phyloP scores from a whole-genome alignment of 1,140 invertebrate genomes.

The Drosophila subobscura region DNA sequence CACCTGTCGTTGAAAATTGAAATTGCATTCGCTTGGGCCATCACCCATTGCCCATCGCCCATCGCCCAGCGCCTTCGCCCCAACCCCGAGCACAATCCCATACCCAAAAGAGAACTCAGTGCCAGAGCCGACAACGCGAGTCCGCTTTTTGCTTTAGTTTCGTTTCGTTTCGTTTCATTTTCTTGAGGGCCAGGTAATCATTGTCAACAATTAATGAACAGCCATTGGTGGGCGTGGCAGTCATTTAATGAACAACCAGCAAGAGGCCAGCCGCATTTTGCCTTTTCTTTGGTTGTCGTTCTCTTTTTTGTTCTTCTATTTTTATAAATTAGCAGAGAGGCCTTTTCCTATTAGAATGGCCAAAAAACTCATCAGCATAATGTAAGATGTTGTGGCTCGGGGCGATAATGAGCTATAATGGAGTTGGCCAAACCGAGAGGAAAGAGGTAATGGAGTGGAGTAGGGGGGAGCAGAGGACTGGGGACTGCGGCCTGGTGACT shows the following conservation, averaged over 20 bases:
- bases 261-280: slow-evolving; percentile 24
- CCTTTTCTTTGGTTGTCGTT: slow-evolving; percentile 3
- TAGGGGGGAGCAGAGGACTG: not conserved
- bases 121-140: slow-evolving; percentile 2
- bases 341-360: slow-evolving; percentile 74
- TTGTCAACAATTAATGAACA: slow-evolving; percentile 81
- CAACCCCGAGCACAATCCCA: too few relatives aligned
- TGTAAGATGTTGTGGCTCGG: slow-evolving; percentile 77
- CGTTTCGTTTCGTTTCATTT: slow-evolving; percentile 23
- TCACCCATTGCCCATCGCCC: too few relatives aligned
- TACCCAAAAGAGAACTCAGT: too few relatives aligned
- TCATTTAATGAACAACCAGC: slow-evolving; percentile 69
- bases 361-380: slow-evolving; percentile 82
- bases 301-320: not conserved
- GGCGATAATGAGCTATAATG: slow-evolving; percentile 84
- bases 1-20: slow-evolving; percentile 82
- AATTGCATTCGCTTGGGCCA: slow-evolving; percentile 69
- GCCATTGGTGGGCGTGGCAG: slow-evolving; percentile 66
- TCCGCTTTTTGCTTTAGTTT: slow-evolving; percentile 40
- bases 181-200: slow-evolving; percentile 66
- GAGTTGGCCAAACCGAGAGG: slow-evolving; percentile 47
- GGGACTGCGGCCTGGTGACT: not conserved
- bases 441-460: not conserved
- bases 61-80: not conserved
- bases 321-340: slow-evolving; percentile 54